Percentiles rank a stretch among this genome's conserved stretches.
phyloP scores from a whole-genome alignment of 2,888 invertebrate species.

The Limnephilus lunatus region DNA sequence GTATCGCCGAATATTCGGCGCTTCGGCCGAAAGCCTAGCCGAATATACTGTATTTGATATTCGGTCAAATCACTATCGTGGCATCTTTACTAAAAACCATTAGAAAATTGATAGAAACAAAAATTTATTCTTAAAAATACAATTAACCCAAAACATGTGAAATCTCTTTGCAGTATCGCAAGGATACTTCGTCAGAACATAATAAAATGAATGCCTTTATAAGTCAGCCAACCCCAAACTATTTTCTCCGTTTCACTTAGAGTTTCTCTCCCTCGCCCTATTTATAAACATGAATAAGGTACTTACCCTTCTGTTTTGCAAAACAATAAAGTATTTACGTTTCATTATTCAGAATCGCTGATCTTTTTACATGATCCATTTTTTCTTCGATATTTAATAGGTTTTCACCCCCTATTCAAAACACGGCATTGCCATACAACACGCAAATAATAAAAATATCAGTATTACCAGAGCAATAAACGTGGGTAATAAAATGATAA shows the following conservation, averaged over 20 bases:
- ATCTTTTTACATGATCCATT: slow-evolving; percentile 68
- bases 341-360: slow-evolving; percentile 71
- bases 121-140: too few relatives aligned
- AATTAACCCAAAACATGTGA: too few relatives aligned
- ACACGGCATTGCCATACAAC: background rate
- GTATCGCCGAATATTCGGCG: too few relatives aligned
- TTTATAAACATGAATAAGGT: background rate
- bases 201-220: background rate
- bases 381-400: slow-evolving; percentile 27
- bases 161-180: too few relatives aligned
- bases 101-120: too few relatives aligned
- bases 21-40: too few relatives aligned
- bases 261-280: background rate
- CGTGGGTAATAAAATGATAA: slow-evolving; percentile 5
- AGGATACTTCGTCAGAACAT: background rate
- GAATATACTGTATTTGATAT: too few relatives aligned
- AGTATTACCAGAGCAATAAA: slow-evolving; percentile 29
- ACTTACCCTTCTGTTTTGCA: slow-evolving; percentile 15
- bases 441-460: slow-evolving; percentile 2
- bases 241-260: background rate
- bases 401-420: slow-evolving; percentile 29
- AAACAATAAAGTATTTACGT: slow-evolving; percentile 63
- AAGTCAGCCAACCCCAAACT: slow-evolving; percentile 7
- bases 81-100: too few relatives aligned
- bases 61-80: too few relatives aligned